A percentile compares a stretch with the other conserved stretches of the same genome.
Conservation (phyloP, 2,797 vertebrate species). For the Sparus aurata region DNA sequence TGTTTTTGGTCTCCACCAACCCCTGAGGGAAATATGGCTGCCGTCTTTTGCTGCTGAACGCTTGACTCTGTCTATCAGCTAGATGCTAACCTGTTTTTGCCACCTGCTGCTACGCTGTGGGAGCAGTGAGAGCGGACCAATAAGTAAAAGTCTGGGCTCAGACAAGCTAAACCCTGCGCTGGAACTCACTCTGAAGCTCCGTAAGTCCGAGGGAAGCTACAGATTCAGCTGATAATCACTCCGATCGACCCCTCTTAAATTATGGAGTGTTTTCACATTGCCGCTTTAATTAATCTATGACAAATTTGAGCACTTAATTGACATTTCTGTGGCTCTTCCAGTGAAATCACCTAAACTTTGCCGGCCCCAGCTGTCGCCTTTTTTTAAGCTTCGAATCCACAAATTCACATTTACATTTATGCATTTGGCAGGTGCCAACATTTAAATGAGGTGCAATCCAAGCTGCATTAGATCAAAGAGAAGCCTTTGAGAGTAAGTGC, state of each 20-base stretch:
- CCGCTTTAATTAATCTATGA: neutral
- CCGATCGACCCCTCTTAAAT: neutral
- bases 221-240: slow-evolving; percentile 13
- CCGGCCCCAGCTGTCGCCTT: neutral
- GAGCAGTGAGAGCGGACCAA: slow-evolving; percentile 4
- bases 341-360: neutral
- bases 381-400: neutral
- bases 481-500: neutral
- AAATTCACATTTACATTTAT: neutral
- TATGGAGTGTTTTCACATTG: neutral
- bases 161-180: slow-evolving; percentile 10
- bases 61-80: slow-evolving; percentile 20
- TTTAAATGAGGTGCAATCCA: neutral
- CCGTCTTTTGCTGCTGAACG: slow-evolving; percentile 24
- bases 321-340: neutral
- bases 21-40: slow-evolving; percentile 24
- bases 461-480: too few species aligned
- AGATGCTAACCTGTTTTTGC: slow-evolving; percentile 22
- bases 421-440: neutral
- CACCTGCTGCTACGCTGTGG: neutral
- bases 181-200: slow-evolving; percentile 1
- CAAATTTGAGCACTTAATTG: neutral
- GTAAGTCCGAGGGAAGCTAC: slow-evolving; percentile 15
- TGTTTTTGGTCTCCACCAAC: slow-evolving; percentile 26
- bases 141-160: slow-evolving; percentile 1